Percentiles rank a stretch among this genome's conserved stretches.
Conservation (phyloP, 2,797 vertebrate species). For the Basileuterus tristriatus region DNA sequence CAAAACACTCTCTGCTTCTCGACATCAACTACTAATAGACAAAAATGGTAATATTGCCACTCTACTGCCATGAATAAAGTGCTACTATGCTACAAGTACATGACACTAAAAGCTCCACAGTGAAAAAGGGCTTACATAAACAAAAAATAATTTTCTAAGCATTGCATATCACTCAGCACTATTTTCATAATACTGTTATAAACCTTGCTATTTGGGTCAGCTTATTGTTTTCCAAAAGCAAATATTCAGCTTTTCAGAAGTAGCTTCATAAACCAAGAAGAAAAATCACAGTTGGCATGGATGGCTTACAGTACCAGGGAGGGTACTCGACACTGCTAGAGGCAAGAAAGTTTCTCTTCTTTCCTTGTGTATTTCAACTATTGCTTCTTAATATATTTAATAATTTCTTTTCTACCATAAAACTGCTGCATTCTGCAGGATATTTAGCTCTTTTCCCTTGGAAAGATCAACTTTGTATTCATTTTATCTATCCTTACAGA, state of each 20-base stretch:
- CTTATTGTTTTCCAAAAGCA: background rate
- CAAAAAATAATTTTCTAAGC: background rate
- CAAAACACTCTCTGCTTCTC: background rate
- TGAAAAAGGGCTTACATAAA: background rate
- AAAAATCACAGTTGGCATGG: background rate
- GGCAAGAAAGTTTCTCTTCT: background rate
- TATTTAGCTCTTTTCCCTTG: background rate
- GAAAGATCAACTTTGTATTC: background rate
- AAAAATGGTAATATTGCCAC: background rate
- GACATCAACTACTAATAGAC: background rate
- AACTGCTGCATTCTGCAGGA: background rate
- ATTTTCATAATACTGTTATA: background rate
- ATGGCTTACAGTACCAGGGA: background rate
- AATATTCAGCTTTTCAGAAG: background rate
- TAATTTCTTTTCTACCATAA: background rate
- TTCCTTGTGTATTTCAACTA: background rate
- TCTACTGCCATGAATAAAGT: background rate
- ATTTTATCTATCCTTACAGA: background rate
- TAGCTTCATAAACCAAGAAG: background rate
- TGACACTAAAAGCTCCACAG: background rate
- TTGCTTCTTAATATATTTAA: background rate
- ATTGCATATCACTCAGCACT: background rate
- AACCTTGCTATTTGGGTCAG: background rate
- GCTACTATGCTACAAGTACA: background rate
- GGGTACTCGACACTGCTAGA: background rate